Base-by-base conservation (phyloP, 2,888 invertebrate genomes). In the Microdon myrmicae region DNA sequence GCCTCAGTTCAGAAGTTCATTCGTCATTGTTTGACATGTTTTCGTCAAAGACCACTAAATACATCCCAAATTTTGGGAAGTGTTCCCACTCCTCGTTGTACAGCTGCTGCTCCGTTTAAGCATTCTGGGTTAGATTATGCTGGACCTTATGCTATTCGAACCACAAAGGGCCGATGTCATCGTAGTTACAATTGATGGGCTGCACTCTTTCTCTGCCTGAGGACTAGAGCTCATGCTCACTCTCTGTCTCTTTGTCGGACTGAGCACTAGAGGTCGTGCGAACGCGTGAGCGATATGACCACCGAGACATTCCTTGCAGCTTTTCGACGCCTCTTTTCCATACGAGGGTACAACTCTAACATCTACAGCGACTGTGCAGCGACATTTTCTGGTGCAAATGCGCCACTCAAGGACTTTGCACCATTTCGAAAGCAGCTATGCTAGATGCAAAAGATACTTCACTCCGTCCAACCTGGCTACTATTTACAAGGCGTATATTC, bases 181-280 rank as follows among this genome's bases (percentile, higher is more conserved):
- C 17, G 23, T 3, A 39, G 44, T 7, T 34, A 49, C 16, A 59
- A 66, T 12, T 47, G 58, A 4, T 66, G 41, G n/a, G 49, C 49
- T 16, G 54, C 55, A 1, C 20, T 68, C 1, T 66, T 60, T 17
- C 47, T 68, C 5, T 68, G 55, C 22, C 16, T 51, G 16, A 35
- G 37, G 9, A 49, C 49, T 1, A 34, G 37, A 8, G 61, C 56
- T 1, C 31, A 53, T n/a, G 56, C 61, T 34, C 9, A 61, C n/a
- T n/a, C n/a, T n/a, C n/a, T n/a, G n/a, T n/a, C 20, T 68, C 1
- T 66, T 60, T 17, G 51, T 68, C 5, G 66, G 55, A 16, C 16
- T 51, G 16, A 35, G 37, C 12, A 49, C 49, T 1, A 34, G 37
- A 8, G 61, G 53, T 1, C 31, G 51, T n/a, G 56, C 4, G 58